Evolutionary conservation across 2,797 vertebrate genomes (phyloP), one percentile per base, ranked within the genome.

Genomic region (Urophycis tenuis): DNA sequence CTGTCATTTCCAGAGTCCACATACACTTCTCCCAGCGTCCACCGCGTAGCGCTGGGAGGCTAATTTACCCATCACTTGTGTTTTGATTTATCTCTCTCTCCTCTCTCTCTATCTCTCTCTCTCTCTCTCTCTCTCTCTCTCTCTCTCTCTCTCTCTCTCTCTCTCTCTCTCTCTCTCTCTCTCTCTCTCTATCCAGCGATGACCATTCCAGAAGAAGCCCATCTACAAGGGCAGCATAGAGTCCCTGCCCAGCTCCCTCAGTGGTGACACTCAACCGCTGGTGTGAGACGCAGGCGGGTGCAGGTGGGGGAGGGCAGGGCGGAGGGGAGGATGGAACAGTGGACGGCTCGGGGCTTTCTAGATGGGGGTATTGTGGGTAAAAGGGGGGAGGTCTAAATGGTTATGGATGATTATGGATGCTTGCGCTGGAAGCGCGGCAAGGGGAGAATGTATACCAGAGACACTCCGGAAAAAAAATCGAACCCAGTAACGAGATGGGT

Each of bases 201-300:
- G 94, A 95, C 82, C 89, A 73, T 10, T 94, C 92, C 93, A 94
- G 91, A 94, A 92, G 79, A 94, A 93, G 80, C 94, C 94, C 22
- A 94, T 95, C 90, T 95, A 95, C 91, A 94, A 82, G 86, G 80
- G 74, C 82, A 95, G 94, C 60, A 81, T 81, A 41, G 93, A 94
- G 84, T 93, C 93, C 31, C 84, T 95, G 67, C 76, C 85, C 67
- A 17, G 15, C 69, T 93, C 92, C 75, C 86, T 81, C n/a, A 71
- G 74, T 1, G 90, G 85, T 75, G 94, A 95, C 91, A 91, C 90
- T 22, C 93, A 94, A 53, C 94, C 94, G 12, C 89, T 95, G 84
- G 94, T 95, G 85, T 94, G 90, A 93, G 41, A 9, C 73, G 80
- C 74, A 78, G 82, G 74, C 79, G 75, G 77, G 77, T 45, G 78